Evolutionary conservation across 53 echinoderm and acorn worm species (phyloP), one percentile per base, ranked within the genome.

Genomic region (Holothuria scabra): DNA sequence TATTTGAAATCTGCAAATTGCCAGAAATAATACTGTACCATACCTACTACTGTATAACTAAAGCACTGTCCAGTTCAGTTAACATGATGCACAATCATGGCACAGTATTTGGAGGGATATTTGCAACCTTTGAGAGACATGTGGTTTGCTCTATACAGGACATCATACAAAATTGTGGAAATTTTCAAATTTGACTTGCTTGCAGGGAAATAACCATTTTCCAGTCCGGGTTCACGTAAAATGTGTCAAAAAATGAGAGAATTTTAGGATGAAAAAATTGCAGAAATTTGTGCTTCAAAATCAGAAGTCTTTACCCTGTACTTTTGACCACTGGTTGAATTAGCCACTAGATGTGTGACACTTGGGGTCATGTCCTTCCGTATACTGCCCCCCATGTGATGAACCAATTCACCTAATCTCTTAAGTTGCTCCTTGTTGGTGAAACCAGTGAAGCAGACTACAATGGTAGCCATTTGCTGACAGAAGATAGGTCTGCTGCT

Each of bases 371-470:
- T 94, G 33, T 97, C 97, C 22, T 85, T 97, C 34, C 97, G 88
- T 48, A 97, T 92, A 59, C 97, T 94, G 78, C 97, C 97, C 21
- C 93, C 97, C 97, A 97, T 97, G 80, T 97, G 94, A 71, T 97
- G 97, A 1, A 97, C 92, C 59, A 94, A 66, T 28, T 94, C 92
- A 14, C 88, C 97, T 44, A 97, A 49, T 35, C 87, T 57, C 85
- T 94, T 97, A 21, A 97, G 63, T 65, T 94, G 90, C 30, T 89
- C 91, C 87, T 94, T 92, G 81, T 91, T 88, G 28, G 88, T 31
- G 67, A 97, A 97, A 18, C 97, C 97, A 19, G 97, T 97, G 87
- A 97, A 97, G 85, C 97, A 97, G 61, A 94, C 82, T 12, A 97
- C 90, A 1, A 94, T 92, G 66, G 88, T 82, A 25, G 86, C 79